phyloP scores from a whole-genome alignment of 2,797 vertebrate species.

The Enteromius treurensis region DNA sequence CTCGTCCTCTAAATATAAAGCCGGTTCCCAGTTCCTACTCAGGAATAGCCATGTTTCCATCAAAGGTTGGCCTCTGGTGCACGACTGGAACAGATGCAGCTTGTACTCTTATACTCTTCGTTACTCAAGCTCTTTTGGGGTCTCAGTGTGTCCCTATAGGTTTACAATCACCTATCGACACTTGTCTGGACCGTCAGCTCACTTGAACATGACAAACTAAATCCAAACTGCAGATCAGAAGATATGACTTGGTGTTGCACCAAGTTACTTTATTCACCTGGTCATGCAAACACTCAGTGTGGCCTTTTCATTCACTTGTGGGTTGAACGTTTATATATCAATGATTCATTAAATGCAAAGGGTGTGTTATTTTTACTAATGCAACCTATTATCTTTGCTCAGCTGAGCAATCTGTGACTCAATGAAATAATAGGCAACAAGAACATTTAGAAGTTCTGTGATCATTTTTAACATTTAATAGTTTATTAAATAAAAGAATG shows the following conservation, averaged over 20 bases:
- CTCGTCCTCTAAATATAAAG: slow-evolving; percentile 53
- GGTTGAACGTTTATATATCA: neutral
- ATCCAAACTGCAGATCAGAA: slow-evolving; percentile 23
- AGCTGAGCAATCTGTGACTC: neutral
- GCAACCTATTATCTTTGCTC: neutral
- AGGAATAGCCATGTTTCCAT: slow-evolving; percentile 58
- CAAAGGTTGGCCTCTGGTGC: slow-evolving; percentile 40
- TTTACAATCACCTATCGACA: slow-evolving; percentile 43
- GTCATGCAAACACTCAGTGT: neutral
- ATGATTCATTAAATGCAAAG: slow-evolving; percentile 6
- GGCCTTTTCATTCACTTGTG: neutral
- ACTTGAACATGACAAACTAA: slow-evolving; percentile 30
- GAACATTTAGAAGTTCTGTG: neutral
- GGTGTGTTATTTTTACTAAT: neutral
- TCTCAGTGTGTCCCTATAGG: slow-evolving; percentile 34
- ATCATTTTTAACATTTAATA: neutral
- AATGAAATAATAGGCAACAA: neutral
- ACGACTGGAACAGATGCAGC: slow-evolving; percentile 50
- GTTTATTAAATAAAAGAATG: neutral
- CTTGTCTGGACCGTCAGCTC: slow-evolving; percentile 20
- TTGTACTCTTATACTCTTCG: slow-evolving; percentile 11
- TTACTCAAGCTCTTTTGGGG: slow-evolving; percentile 32
- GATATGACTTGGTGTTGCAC: neutral
- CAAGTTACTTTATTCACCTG: neutral
- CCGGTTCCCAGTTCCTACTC: slow-evolving; percentile 32